Conservation (phyloP, 2,113 vertebrate species). For the Elaphurus davidianus region DNA sequence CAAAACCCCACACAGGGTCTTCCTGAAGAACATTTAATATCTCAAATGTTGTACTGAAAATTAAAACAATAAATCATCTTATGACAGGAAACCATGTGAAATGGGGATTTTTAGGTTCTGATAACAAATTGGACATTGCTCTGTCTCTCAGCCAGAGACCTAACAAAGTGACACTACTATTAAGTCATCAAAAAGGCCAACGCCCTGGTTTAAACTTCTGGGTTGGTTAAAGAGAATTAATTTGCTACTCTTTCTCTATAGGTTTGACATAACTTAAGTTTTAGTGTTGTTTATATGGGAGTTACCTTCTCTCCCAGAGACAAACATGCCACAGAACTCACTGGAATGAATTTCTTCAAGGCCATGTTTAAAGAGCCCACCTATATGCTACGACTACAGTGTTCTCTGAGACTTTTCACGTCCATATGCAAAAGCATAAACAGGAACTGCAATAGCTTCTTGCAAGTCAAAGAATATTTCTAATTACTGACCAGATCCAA, state of each 20-base stretch:
- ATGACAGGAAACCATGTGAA: constrained; percentile 62
- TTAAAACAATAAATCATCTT: constrained; percentile 77
- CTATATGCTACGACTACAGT: background rate
- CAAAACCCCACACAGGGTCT: background rate
- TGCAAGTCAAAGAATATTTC: background rate
- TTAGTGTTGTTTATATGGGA: background rate
- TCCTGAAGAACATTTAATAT: constrained; percentile 59
- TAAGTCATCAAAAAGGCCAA: background rate
- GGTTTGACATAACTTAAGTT: background rate
- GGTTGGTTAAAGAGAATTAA: background rate
- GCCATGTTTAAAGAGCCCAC: background rate
- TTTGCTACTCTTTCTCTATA: background rate
- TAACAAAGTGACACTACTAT: background rate
- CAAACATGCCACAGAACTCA: background rate
- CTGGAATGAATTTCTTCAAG: background rate
- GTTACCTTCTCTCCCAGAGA: background rate
- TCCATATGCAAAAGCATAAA: background rate
- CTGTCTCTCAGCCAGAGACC: background rate
- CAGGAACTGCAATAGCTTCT: background rate
- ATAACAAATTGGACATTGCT: constrained; percentile 9
- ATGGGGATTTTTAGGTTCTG: constrained; percentile 44
- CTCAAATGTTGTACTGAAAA: constrained; percentile 65
- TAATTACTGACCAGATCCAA: background rate
- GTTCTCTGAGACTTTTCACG: background rate
- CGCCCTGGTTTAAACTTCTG: background rate